Evolutionary conservation across 2,113 vertebrate species (phyloP).

Genomic region (Mystacornis crossleyi): DNA sequence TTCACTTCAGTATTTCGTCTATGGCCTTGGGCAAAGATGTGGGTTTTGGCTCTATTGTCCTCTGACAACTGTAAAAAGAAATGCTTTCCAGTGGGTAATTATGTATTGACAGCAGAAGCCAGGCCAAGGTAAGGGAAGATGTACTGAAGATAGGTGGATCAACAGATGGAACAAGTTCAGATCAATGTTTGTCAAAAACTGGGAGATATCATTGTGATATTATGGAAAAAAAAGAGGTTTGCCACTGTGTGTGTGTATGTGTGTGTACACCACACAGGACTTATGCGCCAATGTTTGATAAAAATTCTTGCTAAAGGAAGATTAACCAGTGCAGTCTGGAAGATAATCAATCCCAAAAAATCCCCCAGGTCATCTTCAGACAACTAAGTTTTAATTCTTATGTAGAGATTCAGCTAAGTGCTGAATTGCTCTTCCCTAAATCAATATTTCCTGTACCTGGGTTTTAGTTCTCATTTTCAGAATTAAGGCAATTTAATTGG

Average conservation of each 20-base stretch:
- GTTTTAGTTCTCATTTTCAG: not conserved
- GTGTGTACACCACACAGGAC: not conserved
- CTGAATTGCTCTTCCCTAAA: not conserved
- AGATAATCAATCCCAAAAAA: not conserved
- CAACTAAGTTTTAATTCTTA: not conserved
- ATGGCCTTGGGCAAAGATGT: not conserved
- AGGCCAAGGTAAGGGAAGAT: not conserved
- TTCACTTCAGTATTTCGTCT: not conserved
- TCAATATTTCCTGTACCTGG: not conserved
- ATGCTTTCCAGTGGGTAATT: not conserved
- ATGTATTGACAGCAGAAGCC: not conserved
- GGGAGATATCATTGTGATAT: not conserved
- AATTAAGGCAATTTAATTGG: not conserved
- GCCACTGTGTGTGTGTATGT: not conserved
- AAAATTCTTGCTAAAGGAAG: not conserved
- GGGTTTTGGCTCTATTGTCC: not conserved
- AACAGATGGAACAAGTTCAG: not conserved
- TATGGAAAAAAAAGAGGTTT: not conserved
- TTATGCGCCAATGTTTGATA: not conserved
- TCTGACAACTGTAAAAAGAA: not conserved
- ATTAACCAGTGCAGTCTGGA: not conserved
- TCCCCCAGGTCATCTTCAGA: not conserved
- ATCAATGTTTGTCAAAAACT: not conserved
- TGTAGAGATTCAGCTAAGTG: not conserved
- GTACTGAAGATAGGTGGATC: not conserved